A percentile compares a stretch with the other conserved stretches of the same genome.
Evolutionary conservation across 2,888 invertebrate species (phyloP).

Genomic region (Drosophila borborema): DNA sequence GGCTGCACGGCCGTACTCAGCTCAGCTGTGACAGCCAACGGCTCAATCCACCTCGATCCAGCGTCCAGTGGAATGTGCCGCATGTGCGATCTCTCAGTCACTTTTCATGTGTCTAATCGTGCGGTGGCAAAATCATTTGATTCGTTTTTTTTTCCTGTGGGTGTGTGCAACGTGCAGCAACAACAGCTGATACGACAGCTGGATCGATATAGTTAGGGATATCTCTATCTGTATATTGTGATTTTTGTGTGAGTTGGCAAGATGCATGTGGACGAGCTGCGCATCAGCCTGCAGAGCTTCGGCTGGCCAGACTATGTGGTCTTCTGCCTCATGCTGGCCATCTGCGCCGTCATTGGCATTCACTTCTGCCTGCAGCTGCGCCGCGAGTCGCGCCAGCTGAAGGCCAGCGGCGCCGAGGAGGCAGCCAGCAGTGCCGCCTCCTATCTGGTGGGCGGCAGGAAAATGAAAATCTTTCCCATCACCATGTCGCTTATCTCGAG

Average conservation of each 20-base stretch:
- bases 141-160: conserved; percentile 1
- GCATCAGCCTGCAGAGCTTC: conserved; percentile 87
- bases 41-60: background rate
- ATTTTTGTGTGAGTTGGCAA: background rate
- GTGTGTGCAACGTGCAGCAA: background rate
- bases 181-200: conserved; percentile 1
- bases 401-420: conserved; percentile 81
- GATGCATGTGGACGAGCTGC: conserved; percentile 84
- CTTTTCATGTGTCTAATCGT: conserved; percentile 67
- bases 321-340: conserved; percentile 90
- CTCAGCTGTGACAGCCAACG: conserved; percentile 19
- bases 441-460: conserved; percentile 89
- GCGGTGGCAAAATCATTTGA: conserved; percentile 36
- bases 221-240: background rate
- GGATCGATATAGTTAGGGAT: background rate
- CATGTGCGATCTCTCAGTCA: conserved; percentile 49
- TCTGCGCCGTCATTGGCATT: conserved; percentile 92
- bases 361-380: conserved; percentile 91
- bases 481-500: conserved; percentile 90
- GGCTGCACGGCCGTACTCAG: background rate
- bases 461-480: conserved; percentile 89
- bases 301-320: conserved; percentile 92
- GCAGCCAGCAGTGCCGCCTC: conserved; percentile 84
- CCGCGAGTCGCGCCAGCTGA: conserved; percentile 83
- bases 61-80: conserved; percentile 27